phyloP scores from a whole-genome alignment of 2,797 vertebrate species.

The Enteromius mattozi region DNA sequence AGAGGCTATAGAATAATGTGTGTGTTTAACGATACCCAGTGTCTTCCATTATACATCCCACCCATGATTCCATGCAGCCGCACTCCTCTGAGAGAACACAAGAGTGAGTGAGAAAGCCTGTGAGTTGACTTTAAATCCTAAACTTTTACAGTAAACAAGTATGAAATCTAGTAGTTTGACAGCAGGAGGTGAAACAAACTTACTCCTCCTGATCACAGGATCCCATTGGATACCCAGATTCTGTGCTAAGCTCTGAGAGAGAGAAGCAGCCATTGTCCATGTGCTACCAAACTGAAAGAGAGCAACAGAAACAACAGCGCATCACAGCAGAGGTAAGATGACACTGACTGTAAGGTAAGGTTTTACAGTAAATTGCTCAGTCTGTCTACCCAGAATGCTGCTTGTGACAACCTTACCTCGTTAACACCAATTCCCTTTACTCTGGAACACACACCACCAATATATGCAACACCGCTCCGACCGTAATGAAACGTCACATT shows the following conservation, averaged over 20 bases:
- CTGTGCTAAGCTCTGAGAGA: conserved; percentile 88
- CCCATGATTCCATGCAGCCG: conserved; percentile 87
- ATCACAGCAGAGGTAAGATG: neutral
- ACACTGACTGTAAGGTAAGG: neutral
- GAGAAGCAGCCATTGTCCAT: conserved; percentile 83
- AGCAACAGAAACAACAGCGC: conserved; percentile 25
- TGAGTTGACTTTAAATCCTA: conserved; percentile 23
- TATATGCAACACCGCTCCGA: conserved; percentile 87
- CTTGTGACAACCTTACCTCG: conserved; percentile 76
- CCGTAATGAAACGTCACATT: conserved; percentile 87
- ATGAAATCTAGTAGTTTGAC: conserved; percentile 18
- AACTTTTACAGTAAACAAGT: conserved; percentile 4
- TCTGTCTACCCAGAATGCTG: neutral
- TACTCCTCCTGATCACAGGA: conserved; percentile 85
- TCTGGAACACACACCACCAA: conserved; percentile 85
- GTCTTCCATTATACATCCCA: conserved; percentile 91
- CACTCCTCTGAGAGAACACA: conserved; percentile 78
- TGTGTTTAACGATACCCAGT: conserved; percentile 77
- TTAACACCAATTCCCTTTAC: conserved; percentile 86
- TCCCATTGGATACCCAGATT: conserved; percentile 91
- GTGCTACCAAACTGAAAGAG: conserved; percentile 82
- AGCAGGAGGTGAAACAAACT: conserved; percentile 39
- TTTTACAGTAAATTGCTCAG: neutral
- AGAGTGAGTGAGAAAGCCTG: conserved; percentile 39
- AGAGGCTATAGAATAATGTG: neutral